Evolutionary conservation across 2,888 invertebrate species (phyloP), one percentile per base, ranked within the genome.

Genomic region (Phytoseiulus persimilis): DNA sequence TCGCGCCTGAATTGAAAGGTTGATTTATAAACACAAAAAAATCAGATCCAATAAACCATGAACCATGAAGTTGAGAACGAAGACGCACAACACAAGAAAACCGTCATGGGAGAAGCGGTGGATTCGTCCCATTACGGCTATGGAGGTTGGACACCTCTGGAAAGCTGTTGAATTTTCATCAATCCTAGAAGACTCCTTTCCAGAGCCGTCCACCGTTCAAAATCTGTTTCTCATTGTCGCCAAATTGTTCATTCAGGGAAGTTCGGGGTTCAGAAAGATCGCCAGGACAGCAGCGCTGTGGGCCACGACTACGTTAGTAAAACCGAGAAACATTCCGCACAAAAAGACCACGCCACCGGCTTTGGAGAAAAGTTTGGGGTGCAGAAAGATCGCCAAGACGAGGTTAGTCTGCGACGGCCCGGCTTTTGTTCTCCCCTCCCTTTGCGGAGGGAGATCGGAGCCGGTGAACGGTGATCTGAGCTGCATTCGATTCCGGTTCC

Each of bases 1-100:
- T n/a, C n/a, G n/a, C n/a, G n/a, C n/a, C n/a, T n/a, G n/a, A n/a
- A n/a, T n/a, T n/a, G n/a, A n/a, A n/a, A n/a, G n/a, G n/a, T n/a
- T n/a, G n/a, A n/a, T n/a, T n/a, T n/a, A n/a, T n/a, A n/a, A n/a
- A n/a, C n/a, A n/a, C n/a, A n/a, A n/a, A n/a, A n/a, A n/a, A n/a
- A n/a, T n/a, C n/a, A n/a, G n/a, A n/a, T n/a, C n/a, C n/a, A n/a
- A n/a, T n/a, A n/a, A n/a, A n/a, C n/a, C n/a, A n/a, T n/a, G n/a
- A n/a, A n/a, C n/a, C n/a, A n/a, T n/a, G n/a, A 97, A 92, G 96
- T 96, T 0, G 94, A 95, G 90, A 94, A 95, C 92, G 95, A 96
- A 5, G 96, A 97, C 92, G 94, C 95, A 23, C 92, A 94, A 89
- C 94, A 94, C 31, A 97, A 97, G 93, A 95, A 96, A 92, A 95